Percentiles rank a stretch among this genome's conserved stretches.
phyloP scores from a whole-genome alignment of 2,888 invertebrate species.

The Hirtodrosophila confusa region DNA sequence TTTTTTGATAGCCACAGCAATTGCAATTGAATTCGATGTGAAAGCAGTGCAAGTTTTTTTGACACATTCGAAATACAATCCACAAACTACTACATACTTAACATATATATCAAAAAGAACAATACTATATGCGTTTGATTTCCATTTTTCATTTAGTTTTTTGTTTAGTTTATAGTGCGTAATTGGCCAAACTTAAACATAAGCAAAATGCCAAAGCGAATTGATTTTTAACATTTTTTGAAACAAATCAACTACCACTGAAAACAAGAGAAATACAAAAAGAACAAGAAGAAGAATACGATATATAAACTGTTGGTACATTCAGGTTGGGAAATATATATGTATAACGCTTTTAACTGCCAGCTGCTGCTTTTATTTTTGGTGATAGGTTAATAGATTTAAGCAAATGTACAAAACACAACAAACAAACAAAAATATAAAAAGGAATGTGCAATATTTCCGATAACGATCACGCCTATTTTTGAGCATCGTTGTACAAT shows the following conservation, averaged over 20 bases:
- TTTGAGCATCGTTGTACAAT: constrained; percentile 85
- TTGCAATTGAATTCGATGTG: constrained; percentile 54
- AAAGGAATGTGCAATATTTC: constrained; percentile 1
- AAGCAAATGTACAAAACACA: constrained; percentile 47
- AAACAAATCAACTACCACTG: constrained; percentile 65
- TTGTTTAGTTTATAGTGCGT: constrained; percentile 79
- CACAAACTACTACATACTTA: constrained; percentile 6
- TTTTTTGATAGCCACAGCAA: constrained; percentile 31
- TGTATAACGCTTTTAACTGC: constrained; percentile 46
- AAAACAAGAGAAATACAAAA: constrained; percentile 4
- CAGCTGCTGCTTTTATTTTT: constrained; percentile 50
- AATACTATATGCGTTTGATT: constrained; percentile 22
- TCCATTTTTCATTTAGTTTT: constrained; percentile 48
- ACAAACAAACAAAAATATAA: neutral
- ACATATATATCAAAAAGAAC: neutral
- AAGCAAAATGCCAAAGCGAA: constrained; percentile 62
- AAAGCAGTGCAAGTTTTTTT: constrained; percentile 84
- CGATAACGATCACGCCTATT: constrained; percentile 82
- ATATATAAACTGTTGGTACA: constrained; percentile 10
- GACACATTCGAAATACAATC: constrained; percentile 52
- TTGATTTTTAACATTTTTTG: constrained; percentile 82
- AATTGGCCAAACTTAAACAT: constrained; percentile 57
- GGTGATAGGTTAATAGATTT: constrained; percentile 59
- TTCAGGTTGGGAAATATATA: constrained; percentile 34
- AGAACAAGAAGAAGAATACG: constrained; percentile 2